These are phyloP conservation scores for Operophtera brumata DNA, from an alignment of 2,888 invertebrate genomes.

Conservation along the genomic window DNA sequence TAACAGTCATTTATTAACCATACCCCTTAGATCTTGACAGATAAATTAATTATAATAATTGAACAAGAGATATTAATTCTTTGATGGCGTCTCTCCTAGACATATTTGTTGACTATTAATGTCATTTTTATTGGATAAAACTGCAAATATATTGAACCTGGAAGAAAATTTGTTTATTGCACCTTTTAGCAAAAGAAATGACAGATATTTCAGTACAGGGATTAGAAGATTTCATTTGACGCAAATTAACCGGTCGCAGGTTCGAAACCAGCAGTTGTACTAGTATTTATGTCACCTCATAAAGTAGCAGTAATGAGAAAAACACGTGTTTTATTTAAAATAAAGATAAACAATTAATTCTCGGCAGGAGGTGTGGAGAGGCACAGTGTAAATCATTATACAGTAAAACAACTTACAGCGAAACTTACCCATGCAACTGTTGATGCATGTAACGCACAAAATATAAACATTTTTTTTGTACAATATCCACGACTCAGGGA, in stretches of 20 bases:
- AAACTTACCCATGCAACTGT: background rate
- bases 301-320: conserved; percentile 33
- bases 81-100: conserved; percentile 12
- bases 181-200: conserved; percentile 6
- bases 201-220: background rate
- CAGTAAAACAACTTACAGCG: background rate
- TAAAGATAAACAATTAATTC: conserved; percentile 54
- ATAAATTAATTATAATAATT: conserved; percentile 14
- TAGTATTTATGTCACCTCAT: conserved; percentile 25
- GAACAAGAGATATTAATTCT: conserved; percentile 6
- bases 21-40: background rate
- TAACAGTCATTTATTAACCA: background rate
- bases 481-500: too few species aligned
- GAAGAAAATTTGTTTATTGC: conserved; percentile 9
- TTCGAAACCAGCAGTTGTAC: conserved; percentile 12
- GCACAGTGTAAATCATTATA: conserved; percentile 28
- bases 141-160: conserved; percentile 21
- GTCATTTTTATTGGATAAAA: conserved; percentile 24
- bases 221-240: background rate
- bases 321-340: conserved; percentile 41
- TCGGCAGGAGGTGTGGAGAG: conserved; percentile 47
- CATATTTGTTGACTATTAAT: conserved; percentile 24
- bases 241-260: background rate
- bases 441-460: too few species aligned
- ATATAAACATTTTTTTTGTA: too few species aligned